phyloP scores from a whole-genome alignment of 2,113 vertebrate genomes.

The Connochaetes taurinus region DNA sequence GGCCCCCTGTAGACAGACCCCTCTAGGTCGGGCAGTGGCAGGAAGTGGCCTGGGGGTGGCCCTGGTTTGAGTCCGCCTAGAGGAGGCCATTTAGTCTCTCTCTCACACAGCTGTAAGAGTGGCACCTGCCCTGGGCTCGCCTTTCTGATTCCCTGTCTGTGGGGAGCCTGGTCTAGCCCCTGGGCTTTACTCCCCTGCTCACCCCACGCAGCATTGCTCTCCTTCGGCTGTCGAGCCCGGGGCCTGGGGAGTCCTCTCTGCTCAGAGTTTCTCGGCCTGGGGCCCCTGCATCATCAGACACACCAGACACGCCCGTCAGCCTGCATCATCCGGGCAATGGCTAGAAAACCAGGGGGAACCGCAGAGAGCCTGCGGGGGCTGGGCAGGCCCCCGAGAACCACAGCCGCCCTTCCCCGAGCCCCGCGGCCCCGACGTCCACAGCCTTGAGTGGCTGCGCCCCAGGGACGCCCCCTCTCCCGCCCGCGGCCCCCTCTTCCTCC shows the following conservation, averaged over 20 bases:
- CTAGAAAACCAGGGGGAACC: neutral
- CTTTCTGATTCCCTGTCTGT: neutral
- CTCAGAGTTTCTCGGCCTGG: neutral
- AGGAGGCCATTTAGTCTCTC: neutral
- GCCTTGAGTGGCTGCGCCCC: no score
- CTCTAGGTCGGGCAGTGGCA: no score
- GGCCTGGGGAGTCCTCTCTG: neutral
- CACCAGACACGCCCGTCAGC: fast-evolving
- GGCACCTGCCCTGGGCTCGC: no score
- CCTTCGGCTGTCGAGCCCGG: neutral
- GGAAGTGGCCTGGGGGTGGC: neutral
- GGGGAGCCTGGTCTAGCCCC: neutral
- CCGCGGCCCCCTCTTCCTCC: neutral
- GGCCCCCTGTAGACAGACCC: neutral
- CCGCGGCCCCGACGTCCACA: fast-evolving
- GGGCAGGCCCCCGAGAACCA: neutral
- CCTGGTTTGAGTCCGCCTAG: neutral
- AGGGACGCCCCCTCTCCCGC: neutral
- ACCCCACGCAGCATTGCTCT: neutral
- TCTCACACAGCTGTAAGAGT: neutral
- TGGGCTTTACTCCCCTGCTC: no score
- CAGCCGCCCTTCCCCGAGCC: neutral
- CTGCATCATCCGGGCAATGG: fast-evolving
- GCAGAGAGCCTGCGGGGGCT: neutral
- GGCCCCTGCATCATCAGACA: neutral